Evolutionary conservation across 2,888 invertebrate genomes (phyloP).

Genomic region (Xestia c-nigrum): DNA sequence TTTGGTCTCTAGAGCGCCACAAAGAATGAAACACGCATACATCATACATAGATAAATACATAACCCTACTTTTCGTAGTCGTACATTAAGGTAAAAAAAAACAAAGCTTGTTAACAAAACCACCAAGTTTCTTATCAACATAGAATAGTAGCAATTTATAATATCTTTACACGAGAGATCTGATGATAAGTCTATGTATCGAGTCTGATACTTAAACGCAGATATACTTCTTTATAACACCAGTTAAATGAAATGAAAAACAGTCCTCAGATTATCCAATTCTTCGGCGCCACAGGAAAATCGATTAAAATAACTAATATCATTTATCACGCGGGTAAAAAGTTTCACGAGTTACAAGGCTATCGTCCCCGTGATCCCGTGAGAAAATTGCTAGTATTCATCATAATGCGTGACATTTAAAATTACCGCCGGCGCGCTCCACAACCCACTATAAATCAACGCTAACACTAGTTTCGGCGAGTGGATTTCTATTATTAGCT

Average conservation of each 20-base stretch:
- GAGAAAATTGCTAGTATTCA: conserved; percentile 89
- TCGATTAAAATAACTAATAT: conserved; percentile 60
- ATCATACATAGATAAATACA: background rate
- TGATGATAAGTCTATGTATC: background rate
- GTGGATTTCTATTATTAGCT: conserved; percentile 74
- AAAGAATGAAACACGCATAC: background rate
- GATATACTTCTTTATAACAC: background rate
- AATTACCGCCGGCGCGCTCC: conserved; percentile 84
- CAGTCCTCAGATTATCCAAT: conserved; percentile 18
- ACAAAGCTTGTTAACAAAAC: background rate
- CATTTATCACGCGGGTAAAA: conserved; percentile 70
- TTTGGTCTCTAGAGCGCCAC: background rate
- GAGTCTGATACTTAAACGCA: background rate
- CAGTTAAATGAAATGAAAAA: background rate
- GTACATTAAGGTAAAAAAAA: background rate
- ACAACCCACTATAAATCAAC: conserved; percentile 85
- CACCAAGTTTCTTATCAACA: background rate
- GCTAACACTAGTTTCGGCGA: conserved; percentile 83
- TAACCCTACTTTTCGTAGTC: background rate
- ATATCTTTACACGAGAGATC: background rate
- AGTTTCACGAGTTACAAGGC: conserved; percentile 74
- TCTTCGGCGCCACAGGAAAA: conserved; percentile 47
- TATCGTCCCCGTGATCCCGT: conserved; percentile 81
- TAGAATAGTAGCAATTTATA: background rate
- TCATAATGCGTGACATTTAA: conserved; percentile 89